Evolutionary conservation across 2,888 invertebrate species (phyloP).

Genomic region (Glaucopsyche alexis): DNA sequence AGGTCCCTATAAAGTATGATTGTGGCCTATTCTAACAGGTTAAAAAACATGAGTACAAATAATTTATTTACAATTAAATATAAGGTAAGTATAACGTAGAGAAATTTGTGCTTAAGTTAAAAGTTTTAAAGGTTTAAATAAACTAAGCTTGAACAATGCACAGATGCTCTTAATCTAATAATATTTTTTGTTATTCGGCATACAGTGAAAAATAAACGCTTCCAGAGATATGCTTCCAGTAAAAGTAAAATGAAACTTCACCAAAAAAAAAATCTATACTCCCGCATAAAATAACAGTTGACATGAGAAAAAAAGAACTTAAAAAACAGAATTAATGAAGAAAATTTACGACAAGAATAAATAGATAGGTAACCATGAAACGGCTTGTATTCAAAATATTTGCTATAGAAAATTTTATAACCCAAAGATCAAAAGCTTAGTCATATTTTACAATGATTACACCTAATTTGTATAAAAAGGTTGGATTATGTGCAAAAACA

Average conservation of each 20-base stretch:
- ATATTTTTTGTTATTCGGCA: background rate
- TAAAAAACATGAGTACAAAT: constrained; percentile 26
- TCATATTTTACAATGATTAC: constrained; percentile 13
- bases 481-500: constrained; percentile 26
- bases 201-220: background rate
- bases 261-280: background rate
- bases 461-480: constrained; percentile 21
- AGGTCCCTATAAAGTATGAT: constrained; percentile 25
- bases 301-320: background rate
- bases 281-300: background rate
- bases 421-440: constrained; percentile 7
- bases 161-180: constrained; percentile 17
- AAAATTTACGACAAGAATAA: background rate
- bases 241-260: background rate
- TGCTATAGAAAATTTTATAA: background rate
- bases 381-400: constrained; percentile 1
- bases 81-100: constrained; percentile 18
- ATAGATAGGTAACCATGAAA: background rate
- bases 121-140: constrained; percentile 16
- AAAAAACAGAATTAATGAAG: background rate
- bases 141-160: constrained; percentile 17
- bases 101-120: constrained; percentile 22
- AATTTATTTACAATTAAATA: constrained; percentile 26
- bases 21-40: constrained; percentile 21
- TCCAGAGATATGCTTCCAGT: background rate